phyloP scores from a whole-genome alignment of 2,888 invertebrate species.

The Campoletis raptor region DNA sequence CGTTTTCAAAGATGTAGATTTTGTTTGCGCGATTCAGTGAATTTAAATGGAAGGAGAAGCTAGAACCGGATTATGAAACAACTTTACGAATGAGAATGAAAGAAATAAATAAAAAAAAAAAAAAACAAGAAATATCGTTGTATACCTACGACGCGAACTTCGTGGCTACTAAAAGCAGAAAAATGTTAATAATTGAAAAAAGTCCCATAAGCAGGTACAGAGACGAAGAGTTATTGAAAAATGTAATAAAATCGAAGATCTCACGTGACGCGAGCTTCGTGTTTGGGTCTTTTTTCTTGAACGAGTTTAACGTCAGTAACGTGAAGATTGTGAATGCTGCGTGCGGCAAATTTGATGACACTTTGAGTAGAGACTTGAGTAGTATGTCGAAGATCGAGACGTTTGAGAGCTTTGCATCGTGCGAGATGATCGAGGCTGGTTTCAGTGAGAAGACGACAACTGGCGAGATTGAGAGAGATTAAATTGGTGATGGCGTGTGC shows the following conservation, averaged over 20 bases:
- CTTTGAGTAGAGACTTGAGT: conserved; percentile 93
- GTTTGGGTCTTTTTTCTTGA: conserved; percentile 84
- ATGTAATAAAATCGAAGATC: neutral
- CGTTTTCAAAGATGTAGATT: too few relatives aligned
- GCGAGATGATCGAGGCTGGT: conserved; percentile 92
- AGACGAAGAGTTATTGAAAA: neutral
- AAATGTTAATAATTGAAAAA: conserved; percentile 3
- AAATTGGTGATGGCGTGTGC: conserved; percentile 88
- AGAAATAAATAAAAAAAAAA: neutral
- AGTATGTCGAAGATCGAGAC: conserved; percentile 92
- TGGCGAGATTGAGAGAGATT: conserved; percentile 91
- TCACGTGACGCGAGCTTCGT: conserved; percentile 72
- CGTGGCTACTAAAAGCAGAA: neutral
- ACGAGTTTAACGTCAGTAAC: conserved; percentile 93
- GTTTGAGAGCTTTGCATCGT: conserved; percentile 90
- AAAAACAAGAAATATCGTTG: neutral
- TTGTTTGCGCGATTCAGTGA: too few relatives aligned
- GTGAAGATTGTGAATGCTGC: conserved; percentile 92
- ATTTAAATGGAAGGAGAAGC: too few relatives aligned
- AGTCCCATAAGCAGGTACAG: conserved; percentile 55
- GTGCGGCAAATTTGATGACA: conserved; percentile 93
- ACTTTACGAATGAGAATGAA: neutral
- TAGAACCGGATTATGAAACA: too few relatives aligned
- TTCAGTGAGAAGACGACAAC: conserved; percentile 93
- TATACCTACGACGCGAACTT: neutral